phyloP scores from a whole-genome alignment of 2,888 invertebrate species.

The Listrodromus nycthemerus region DNA sequence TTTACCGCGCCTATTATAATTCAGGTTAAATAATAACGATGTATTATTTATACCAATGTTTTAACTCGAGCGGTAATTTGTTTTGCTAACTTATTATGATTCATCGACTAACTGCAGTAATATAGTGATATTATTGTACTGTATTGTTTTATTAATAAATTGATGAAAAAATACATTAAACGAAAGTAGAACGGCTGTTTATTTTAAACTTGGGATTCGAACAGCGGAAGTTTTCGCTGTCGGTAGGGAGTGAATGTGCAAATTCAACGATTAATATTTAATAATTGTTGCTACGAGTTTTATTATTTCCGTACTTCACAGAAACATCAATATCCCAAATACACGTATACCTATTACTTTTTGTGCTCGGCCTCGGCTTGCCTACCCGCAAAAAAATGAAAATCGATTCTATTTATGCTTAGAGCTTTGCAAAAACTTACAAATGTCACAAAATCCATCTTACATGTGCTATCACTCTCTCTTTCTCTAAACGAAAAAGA shows the following conservation, averaged over 20 bases:
- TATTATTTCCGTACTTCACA: conserved; percentile 77
- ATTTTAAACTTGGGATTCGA: conserved; percentile 3
- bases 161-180: conserved; percentile 46
- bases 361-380: conserved; percentile 69
- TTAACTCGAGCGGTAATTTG: conserved; percentile 55
- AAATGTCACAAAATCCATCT: conserved; percentile 69
- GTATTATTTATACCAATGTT: conserved; percentile 39
- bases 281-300: conserved; percentile 12
- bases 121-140: conserved; percentile 68
- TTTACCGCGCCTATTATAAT: conserved; percentile 55
- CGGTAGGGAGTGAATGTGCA: conserved; percentile 57
- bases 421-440: conserved; percentile 69
- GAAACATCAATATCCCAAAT: conserved; percentile 76
- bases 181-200: background rate
- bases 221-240: conserved; percentile 3
- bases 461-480: conserved; percentile 3
- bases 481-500: conserved; percentile 22
- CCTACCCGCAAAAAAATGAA: conserved; percentile 21
- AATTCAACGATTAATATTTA: background rate
- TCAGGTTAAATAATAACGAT: conserved; percentile 38
- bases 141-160: conserved; percentile 76
- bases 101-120: conserved; percentile 63
- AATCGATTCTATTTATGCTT: conserved; percentile 34
- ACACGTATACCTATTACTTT: conserved; percentile 70
- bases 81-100: conserved; percentile 67